phyloP scores from a whole-genome alignment of 2,113 vertebrate genomes.

The Misgurnus mizolepis region DNA sequence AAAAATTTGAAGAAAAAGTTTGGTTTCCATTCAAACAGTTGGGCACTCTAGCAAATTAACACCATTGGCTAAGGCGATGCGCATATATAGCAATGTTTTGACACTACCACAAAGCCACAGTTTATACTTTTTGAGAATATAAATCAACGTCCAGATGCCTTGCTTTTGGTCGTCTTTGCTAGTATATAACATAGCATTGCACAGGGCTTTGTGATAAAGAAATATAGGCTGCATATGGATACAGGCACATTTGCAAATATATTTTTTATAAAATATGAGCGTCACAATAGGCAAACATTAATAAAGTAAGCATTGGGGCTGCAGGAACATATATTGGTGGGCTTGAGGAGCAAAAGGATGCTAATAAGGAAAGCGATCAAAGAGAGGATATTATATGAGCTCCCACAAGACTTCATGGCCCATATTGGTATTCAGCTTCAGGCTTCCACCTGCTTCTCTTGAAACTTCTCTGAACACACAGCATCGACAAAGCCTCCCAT shows the following conservation, averaged over 20 bases:
- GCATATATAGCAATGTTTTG: too few relatives aligned
- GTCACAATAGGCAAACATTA: not conserved
- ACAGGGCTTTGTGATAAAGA: not conserved
- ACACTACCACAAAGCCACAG: too few relatives aligned
- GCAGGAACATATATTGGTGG: slow-evolving; percentile 29
- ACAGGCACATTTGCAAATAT: not conserved
- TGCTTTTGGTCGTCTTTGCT: too few relatives aligned
- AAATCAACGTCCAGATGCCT: too few relatives aligned
- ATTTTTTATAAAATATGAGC: slow-evolving; percentile 21
- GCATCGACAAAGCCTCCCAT: not conserved
- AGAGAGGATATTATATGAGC: slow-evolving; percentile 28
- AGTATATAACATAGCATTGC: too few relatives aligned
- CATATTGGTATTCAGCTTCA: slow-evolving; percentile 35
- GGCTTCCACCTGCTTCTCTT: slow-evolving; percentile 32
- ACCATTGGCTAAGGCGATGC: too few relatives aligned
- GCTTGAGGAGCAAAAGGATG: slow-evolving; percentile 4
- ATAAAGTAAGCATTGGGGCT: slow-evolving; percentile 22
- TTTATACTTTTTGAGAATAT: too few relatives aligned
- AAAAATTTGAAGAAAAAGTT: too few relatives aligned
- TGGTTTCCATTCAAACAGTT: too few relatives aligned
- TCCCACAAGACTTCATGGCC: slow-evolving; percentile 42
- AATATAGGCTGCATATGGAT: not conserved
- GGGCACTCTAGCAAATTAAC: too few relatives aligned
- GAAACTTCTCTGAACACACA: not conserved
- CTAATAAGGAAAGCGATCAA: slow-evolving; percentile 46